phyloP scores from a whole-genome alignment of 2,888 invertebrate species.

The Corythucha ciliata region DNA sequence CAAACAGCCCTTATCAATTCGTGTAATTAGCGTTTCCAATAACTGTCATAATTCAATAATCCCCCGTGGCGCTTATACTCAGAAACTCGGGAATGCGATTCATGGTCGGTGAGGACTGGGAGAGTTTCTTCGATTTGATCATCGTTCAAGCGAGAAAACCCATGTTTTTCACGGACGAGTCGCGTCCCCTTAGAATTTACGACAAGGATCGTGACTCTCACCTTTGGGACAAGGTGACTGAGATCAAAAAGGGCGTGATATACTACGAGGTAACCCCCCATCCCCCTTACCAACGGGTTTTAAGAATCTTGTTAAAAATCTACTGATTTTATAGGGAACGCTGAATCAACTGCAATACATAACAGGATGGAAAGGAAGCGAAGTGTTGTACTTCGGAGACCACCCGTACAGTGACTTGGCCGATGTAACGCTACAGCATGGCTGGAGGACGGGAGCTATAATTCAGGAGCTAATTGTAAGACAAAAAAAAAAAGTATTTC shows the following conservation, averaged over 20 bases:
- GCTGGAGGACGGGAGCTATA: slow-evolving; percentile 96
- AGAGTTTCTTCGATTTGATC: slow-evolving; percentile 83
- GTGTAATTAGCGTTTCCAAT: slow-evolving; percentile 56
- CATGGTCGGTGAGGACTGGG: slow-evolving; percentile 81
- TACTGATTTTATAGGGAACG: slow-evolving; percentile 60
- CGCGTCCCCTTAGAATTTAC: slow-evolving; percentile 80
- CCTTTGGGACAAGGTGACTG: slow-evolving; percentile 83
- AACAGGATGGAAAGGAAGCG: slow-evolving; percentile 86
- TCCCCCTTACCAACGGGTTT: not conserved
- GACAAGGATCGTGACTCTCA: slow-evolving; percentile 71
- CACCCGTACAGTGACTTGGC: slow-evolving; percentile 96
- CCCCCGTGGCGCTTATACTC: too few species aligned
- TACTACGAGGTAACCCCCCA: slow-evolving; percentile 70
- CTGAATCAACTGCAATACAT: slow-evolving; percentile 82
- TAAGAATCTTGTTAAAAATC: not conserved
- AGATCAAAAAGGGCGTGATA: slow-evolving; percentile 75
- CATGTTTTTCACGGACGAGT: slow-evolving; percentile 86
- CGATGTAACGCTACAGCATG: slow-evolving; percentile 89
- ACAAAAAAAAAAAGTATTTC: slow-evolving; percentile 15
- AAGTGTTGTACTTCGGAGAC: slow-evolving; percentile 94
- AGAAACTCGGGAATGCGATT: slow-evolving; percentile 88
- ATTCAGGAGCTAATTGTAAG: slow-evolving; percentile 84
- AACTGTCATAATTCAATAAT: too few species aligned
- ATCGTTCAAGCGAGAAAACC: slow-evolving; percentile 94
- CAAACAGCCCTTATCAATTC: slow-evolving; percentile 93